Evolutionary conservation across 2,113 vertebrate species (phyloP), one percentile per base, ranked within the genome.

Genomic region (Syrmaticus mikado): DNA sequence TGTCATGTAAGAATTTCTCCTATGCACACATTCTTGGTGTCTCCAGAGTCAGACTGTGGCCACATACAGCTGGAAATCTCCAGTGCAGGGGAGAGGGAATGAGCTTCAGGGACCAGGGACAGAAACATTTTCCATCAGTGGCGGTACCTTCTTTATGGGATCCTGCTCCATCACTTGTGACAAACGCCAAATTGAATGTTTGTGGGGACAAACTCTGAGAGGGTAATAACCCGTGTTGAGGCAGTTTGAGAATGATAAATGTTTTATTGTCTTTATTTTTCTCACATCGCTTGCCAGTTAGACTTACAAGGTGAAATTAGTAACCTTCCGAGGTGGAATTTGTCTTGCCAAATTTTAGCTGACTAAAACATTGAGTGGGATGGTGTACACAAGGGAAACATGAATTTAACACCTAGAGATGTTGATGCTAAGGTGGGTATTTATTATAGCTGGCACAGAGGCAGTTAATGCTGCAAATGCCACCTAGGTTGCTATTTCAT

Each of bases 231-330:
- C 82, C 52, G 0, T 95, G 85, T 68, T 93, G 90, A 93, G 68
- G 50, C 79, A 71, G 32, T 52, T 52, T 85, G 72, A 94, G 72
- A 80, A 95, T 93, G 88, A 93, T 83, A 71, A 94, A 94, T 96
- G 96, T 83, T 96, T 90, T 92, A 95, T 92, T 88, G 61, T 96
- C 92, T 95, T 91, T 94, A 74, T 95, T 94, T 95, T 94, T 91
- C 88, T 94, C 85, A 90, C 85, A 83, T 95, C 80, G 55, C 92
- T 95, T 95, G 72, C 87, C 79, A 77, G 82, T 94, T 94, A 88
- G 87, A 83, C 76, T 92, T 90, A 62, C 65, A 88, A 95, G 92
- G 88, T 95, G 85, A 96, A 95, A 96, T 96, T 96, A 96, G 85
- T 71, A 91, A 90, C 82, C 61, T 91, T 89, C 60, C 0, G 0